phyloP scores from a whole-genome alignment of 2,888 invertebrate species.

The Meiosimyza platycephala region DNA sequence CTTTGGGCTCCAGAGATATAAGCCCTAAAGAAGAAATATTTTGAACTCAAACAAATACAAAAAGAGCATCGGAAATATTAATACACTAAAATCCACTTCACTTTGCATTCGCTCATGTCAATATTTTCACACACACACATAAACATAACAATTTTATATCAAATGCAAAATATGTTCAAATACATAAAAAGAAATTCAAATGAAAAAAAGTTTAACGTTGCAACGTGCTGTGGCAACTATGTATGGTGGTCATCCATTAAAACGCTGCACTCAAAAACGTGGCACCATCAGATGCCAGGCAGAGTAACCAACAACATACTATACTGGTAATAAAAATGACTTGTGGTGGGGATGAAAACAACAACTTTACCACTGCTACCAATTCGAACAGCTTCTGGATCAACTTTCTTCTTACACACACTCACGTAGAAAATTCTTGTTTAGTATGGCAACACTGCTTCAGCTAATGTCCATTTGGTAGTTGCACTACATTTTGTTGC shows the following conservation, averaged over 20 bases:
- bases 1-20: no score
- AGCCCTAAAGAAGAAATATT: no score
- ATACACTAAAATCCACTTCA: background rate
- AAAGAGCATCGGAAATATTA: background rate
- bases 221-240: background rate
- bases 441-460: background rate
- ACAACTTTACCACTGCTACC: background rate
- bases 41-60: no score
- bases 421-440: no score
- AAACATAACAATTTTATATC: background rate
- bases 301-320: background rate
- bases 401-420: background rate
- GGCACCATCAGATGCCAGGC: background rate
- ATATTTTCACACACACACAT: background rate
- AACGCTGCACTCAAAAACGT: background rate
- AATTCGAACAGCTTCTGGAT: background rate
- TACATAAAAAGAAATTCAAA: constrained; percentile 1
- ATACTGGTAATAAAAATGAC: background rate
- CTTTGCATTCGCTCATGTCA: constrained; percentile 5
- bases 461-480: background rate
- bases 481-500: constrained; percentile 12
- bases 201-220: background rate
- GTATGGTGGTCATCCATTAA: background rate
- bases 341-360: background rate
- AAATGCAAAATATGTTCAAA: constrained; percentile 14